These are phyloP conservation scores for Pimpla rufipes DNA, from an alignment of 2,888 invertebrate genomes.

Conservation along the genomic window DNA sequence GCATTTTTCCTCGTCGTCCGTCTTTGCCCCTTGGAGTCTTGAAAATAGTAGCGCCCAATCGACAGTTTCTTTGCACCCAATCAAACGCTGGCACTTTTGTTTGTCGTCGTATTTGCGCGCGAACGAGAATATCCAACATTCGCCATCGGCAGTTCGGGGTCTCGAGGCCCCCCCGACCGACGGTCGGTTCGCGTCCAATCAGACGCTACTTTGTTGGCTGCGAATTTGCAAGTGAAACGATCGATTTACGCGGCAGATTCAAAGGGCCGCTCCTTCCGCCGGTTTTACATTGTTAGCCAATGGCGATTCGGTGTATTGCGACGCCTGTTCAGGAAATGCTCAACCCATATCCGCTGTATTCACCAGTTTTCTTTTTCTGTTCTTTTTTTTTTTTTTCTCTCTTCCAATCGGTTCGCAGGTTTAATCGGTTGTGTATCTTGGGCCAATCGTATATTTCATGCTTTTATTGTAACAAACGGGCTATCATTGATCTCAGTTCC, in stretches of 20 bases:
- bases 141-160: background rate
- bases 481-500: slow-evolving; percentile 36
- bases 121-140: slow-evolving; percentile 41
- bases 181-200: background rate
- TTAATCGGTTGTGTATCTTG: background rate
- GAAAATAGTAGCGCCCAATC: too few relatives aligned
- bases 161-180: background rate
- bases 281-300: slow-evolving; percentile 16
- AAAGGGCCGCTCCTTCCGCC: background rate
- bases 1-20: too few relatives aligned
- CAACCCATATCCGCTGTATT: slow-evolving; percentile 63
- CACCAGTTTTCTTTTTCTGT: background rate
- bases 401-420: slow-evolving; percentile 11
- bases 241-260: background rate
- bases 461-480: slow-evolving; percentile 39
- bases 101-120: slow-evolving; percentile 31
- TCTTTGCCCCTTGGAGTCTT: too few relatives aligned
- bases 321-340: slow-evolving; percentile 63
- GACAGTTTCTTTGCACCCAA: too few relatives aligned
- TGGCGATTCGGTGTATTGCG: background rate
- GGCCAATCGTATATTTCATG: slow-evolving; percentile 3
- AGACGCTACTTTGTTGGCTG: background rate
- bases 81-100: too few relatives aligned
- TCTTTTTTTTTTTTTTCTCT: slow-evolving; percentile 26
- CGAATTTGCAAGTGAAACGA: background rate